A percentile compares a stretch with the other conserved stretches of the same genome.
Evolutionary conservation across 2,888 invertebrate genomes (phyloP).

Genomic region (Drosophila borborema): DNA sequence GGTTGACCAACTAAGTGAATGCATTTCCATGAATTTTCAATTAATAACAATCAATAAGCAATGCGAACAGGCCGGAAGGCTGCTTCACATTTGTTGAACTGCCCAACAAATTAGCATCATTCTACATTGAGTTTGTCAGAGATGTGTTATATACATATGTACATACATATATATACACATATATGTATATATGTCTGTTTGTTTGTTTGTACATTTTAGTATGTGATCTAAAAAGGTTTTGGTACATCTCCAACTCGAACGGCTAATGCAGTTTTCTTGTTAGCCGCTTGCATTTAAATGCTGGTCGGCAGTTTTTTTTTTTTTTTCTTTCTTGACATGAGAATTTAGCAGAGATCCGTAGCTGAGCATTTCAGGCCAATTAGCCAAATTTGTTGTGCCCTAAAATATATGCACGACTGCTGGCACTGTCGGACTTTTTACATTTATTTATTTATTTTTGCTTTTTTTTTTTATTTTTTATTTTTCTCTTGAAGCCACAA

Average conservation of each 20-base stretch:
- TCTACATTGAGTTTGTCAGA: constrained; percentile 47
- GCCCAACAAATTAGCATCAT: constrained; percentile 44
- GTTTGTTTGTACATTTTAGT: not conserved
- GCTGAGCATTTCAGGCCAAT: constrained; percentile 56
- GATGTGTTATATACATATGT: not conserved
- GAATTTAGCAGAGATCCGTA: constrained; percentile 23
- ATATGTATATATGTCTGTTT: not conserved
- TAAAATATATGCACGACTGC: constrained; percentile 42
- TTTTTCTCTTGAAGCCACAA: not conserved
- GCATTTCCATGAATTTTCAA: constrained; percentile 34
- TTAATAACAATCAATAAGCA: constrained; percentile 26
- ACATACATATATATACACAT: not conserved
- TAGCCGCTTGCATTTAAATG: constrained; percentile 71
- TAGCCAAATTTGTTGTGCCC: constrained; percentile 67
- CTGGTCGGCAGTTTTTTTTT: constrained; percentile 33
- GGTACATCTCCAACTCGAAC: constrained; percentile 1
- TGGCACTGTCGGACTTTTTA: constrained; percentile 4
- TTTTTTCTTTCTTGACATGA: constrained; percentile 22
- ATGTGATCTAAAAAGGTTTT: constrained; percentile 30
- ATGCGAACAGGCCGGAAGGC: constrained; percentile 32
- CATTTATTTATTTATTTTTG: constrained; percentile 39
- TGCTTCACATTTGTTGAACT: constrained; percentile 36
- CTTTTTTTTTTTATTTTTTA: not conserved
- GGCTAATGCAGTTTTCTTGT: constrained; percentile 76
- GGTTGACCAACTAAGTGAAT: constrained; percentile 11